A percentile compares a stretch with the other conserved stretches of the same genome.
Evolutionary conservation across 2,888 invertebrate genomes (phyloP).

Genomic region (Acronicta aceris): DNA sequence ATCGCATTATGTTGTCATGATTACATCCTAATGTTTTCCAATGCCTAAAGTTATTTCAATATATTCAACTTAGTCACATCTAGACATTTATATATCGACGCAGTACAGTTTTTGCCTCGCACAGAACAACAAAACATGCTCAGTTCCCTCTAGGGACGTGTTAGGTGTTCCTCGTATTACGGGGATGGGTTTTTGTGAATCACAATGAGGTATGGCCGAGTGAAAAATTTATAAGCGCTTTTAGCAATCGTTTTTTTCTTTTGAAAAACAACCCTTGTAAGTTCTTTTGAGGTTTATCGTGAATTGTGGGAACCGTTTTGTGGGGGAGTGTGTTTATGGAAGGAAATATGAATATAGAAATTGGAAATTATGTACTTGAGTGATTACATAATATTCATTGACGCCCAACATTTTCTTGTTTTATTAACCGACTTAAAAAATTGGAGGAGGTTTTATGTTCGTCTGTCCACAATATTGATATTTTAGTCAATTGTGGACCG

Average conservation of each 20-base stretch:
- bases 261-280: conserved; percentile 36
- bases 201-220: conserved; percentile 57
- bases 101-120: conserved; percentile 26
- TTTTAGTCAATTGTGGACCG: too few relatives aligned
- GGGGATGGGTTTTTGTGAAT: conserved; percentile 57
- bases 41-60: too few relatives aligned
- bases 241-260: conserved; percentile 50
- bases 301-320: conserved; percentile 38
- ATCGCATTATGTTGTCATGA: too few relatives aligned
- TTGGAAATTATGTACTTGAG: conserved; percentile 20
- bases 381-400: conserved; percentile 24
- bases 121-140: conserved; percentile 39
- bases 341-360: conserved; percentile 12
- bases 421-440: too few relatives aligned
- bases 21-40: too few relatives aligned
- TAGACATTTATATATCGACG: conserved; percentile 14
- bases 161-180: conserved; percentile 65
- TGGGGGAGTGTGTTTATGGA: conserved; percentile 11
- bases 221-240: conserved; percentile 72
- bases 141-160: conserved; percentile 64
- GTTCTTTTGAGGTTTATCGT: conserved; percentile 51
- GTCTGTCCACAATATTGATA: too few relatives aligned
- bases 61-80: conserved; percentile 17
- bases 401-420: not conserved
- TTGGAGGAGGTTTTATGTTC: too few relatives aligned